Percentiles rank a stretch among this genome's conserved stretches.
Conservation (phyloP, 2,888 invertebrate species). For the Lasioglossum morio region DNA sequence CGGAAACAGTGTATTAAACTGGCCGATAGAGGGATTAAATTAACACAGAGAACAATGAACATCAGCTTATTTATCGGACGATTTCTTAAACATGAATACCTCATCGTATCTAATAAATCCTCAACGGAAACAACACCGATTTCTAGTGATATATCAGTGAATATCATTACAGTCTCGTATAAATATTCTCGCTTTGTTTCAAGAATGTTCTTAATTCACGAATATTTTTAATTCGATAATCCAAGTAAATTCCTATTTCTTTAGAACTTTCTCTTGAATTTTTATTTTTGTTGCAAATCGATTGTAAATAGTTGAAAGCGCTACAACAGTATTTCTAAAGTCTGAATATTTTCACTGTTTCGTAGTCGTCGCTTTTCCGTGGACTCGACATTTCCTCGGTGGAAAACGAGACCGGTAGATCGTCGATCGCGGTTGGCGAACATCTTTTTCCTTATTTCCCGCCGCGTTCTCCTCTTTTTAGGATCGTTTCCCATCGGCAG, state of each 20-base stretch:
- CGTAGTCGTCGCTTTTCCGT: not conserved
- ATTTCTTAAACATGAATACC: not conserved
- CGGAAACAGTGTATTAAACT: no score
- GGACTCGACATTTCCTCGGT: not conserved
- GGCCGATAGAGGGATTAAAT: no score
- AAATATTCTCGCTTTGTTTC: no score
- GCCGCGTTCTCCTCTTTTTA: not conserved
- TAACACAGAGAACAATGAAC: no score
- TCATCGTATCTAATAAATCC: not conserved
- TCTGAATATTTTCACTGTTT: no score
- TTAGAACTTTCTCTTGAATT: not conserved
- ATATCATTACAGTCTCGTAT: no score
- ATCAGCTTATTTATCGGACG: no score
- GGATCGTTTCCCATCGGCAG: slow-evolving; percentile 12
- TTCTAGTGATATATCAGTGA: not conserved
- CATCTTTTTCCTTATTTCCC: not conserved
- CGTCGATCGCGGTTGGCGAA: slow-evolving; percentile 25
- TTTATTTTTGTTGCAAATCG: not conserved
- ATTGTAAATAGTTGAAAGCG: no score
- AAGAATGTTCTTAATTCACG: no score
- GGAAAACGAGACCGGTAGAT: slow-evolving; percentile 26
- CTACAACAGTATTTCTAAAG: no score
- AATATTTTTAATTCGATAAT: no score
- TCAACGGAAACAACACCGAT: not conserved
- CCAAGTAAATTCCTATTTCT: no score